Conservation (phyloP, 2,797 vertebrate genomes). For the Babyrousa celebensis region DNA sequence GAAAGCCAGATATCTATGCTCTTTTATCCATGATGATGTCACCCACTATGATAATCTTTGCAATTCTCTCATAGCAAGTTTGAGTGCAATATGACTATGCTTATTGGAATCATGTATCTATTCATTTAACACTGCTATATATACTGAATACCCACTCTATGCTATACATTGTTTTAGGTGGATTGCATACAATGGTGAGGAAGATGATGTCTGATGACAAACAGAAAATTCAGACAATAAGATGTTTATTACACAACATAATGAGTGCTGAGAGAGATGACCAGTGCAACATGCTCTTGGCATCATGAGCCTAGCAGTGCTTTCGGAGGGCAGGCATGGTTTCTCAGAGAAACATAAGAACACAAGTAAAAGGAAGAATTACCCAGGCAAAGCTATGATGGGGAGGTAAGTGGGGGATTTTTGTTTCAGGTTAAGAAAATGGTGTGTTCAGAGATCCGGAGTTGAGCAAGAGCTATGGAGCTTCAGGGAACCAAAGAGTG, state of each 20-base stretch:
- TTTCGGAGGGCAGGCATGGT: background rate
- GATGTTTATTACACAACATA: background rate
- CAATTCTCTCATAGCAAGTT: conserved; percentile 14
- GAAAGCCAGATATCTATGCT: background rate
- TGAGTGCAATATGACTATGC: background rate
- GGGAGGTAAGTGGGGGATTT: too few species aligned
- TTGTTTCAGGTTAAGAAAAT: background rate
- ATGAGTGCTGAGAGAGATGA: background rate
- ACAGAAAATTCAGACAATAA: background rate
- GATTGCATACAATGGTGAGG: background rate
- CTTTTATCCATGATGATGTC: conserved; percentile 23
- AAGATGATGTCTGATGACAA: background rate
- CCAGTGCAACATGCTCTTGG: background rate
- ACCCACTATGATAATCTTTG: conserved; percentile 39
- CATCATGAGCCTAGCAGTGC: background rate
- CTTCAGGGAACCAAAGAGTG: background rate
- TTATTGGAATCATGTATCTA: background rate
- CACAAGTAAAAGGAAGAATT: background rate
- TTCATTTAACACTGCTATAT: background rate
- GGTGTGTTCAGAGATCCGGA: background rate
- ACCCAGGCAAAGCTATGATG: background rate
- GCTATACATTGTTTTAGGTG: background rate
- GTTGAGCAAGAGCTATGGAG: background rate
- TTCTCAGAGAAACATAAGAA: conserved; percentile 7
- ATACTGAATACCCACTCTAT: background rate